Percentiles rank a stretch among this genome's conserved stretches.
Conservation (phyloP, 1,140 invertebrate species). For the Mizuhopecten yessoensis region DNA sequence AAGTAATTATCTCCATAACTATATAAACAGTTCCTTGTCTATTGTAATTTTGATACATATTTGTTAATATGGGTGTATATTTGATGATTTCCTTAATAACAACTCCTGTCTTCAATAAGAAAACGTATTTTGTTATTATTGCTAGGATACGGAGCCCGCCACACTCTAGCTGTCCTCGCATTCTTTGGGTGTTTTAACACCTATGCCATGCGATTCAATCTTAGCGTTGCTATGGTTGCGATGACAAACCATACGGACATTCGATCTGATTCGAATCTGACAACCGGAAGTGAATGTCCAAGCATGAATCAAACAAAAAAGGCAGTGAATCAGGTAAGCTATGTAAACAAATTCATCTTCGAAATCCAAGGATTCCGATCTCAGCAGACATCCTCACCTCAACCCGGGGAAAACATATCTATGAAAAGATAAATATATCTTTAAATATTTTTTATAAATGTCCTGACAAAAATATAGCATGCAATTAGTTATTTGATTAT, state of each 20-base stretch:
- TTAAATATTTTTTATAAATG: no score
- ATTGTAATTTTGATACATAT: not conserved
- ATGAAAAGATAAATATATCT: no score
- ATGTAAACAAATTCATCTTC: no score
- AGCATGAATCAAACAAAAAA: not conserved
- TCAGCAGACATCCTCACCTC: no score
- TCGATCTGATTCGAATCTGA: not conserved
- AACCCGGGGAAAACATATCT: no score
- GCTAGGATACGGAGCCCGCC: constrained; percentile 55
- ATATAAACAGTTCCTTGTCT: no score
- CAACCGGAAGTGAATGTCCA: not conserved
- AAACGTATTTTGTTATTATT: not conserved
- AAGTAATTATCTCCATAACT: no score
- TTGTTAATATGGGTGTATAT: not conserved
- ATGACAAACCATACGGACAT: constrained; percentile 87
- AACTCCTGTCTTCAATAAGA: no score
- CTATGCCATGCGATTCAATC: constrained; percentile 96
- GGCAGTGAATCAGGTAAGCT: not conserved
- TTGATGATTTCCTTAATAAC: no score
- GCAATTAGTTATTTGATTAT: no score
- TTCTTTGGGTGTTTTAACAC: constrained; percentile 87
- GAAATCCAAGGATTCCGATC: no score
- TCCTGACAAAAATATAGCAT: no score
- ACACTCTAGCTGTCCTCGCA: constrained; percentile 89
- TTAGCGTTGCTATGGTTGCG: constrained; percentile 97